Conservation (phyloP, 37 sponge, comb jelly and placozoan species). For the Corticium candelabrum region DNA sequence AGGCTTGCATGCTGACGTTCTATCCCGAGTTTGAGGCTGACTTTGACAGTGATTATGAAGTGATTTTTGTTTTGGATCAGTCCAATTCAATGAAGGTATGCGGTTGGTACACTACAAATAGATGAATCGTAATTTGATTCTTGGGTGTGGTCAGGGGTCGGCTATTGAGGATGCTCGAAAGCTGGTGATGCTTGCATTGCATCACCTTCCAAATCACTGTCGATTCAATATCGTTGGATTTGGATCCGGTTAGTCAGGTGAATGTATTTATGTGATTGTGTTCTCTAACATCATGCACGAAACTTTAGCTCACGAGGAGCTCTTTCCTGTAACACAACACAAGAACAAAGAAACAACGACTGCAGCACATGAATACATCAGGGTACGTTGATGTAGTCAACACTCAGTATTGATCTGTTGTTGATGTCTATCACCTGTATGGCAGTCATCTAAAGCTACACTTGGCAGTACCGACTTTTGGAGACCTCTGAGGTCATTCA, state of each 20-base stretch:
- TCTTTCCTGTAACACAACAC: slow-evolving; percentile 66
- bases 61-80: slow-evolving; percentile 73
- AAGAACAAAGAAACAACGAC: slow-evolving; percentile 59
- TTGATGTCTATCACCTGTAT: too few species aligned
- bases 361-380: slow-evolving; percentile 49
- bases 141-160: neutral
- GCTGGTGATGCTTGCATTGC: neutral
- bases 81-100: slow-evolving; percentile 79
- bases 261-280: neutral
- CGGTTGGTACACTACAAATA: too few species aligned
- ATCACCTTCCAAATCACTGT: neutral
- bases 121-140: too few species aligned
- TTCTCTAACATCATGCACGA: neutral
- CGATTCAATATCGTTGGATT: neutral
- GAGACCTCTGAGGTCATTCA: slow-evolving; percentile 56
- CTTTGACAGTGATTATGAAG: slow-evolving; percentile 40
- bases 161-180: neutral
- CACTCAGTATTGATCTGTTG: too few species aligned
- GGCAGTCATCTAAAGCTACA: neutral
- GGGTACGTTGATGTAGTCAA: slow-evolving; percentile 26
- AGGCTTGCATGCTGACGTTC: slow-evolving; percentile 99
- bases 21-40: slow-evolving; percentile 93
- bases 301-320: slow-evolving; percentile 31
- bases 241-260: neutral
- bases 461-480: slow-evolving; percentile 74